Percentiles rank a stretch among this genome's conserved stretches.
phyloP scores from a whole-genome alignment of 2,888 invertebrate species.

The Cancer borealis region DNA sequence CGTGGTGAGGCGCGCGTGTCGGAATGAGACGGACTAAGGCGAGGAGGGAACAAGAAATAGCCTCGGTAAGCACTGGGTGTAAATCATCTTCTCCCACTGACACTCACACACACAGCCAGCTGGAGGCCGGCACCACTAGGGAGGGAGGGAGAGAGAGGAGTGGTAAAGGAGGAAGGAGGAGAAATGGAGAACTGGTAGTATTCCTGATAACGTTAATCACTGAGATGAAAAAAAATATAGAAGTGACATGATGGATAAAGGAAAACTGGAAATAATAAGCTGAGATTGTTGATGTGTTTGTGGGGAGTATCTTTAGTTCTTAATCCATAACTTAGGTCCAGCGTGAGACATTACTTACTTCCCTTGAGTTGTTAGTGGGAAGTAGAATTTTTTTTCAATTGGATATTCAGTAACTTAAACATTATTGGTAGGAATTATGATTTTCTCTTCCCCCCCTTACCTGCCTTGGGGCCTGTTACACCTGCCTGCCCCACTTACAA shows the following conservation, averaged over 20 bases:
- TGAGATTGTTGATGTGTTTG: background rate
- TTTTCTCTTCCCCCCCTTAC: background rate
- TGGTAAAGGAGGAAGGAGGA: background rate
- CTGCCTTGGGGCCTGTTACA: background rate
- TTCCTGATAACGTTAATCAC: background rate
- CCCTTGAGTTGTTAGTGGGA: background rate
- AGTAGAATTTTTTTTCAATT: background rate
- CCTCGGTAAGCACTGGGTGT: background rate
- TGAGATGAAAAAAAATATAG: background rate
- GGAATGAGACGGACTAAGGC: constrained; percentile 10
- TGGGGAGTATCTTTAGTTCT: background rate
- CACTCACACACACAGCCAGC: constrained; percentile 29
- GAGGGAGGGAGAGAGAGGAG: background rate
- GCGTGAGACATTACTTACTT: too few species aligned
- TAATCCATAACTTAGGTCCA: too few species aligned
- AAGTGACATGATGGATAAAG: background rate
- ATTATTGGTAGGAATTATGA: background rate
- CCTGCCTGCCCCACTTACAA: background rate
- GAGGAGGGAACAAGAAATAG: constrained; percentile 39
- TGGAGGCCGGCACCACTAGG: background rate
- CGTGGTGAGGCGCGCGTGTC: constrained; percentile 18
- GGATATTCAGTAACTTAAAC: background rate
- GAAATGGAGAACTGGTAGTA: background rate
- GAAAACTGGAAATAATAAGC: background rate
- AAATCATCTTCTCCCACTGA: constrained; percentile 41